These are phyloP conservation scores for Cordilura impudica DNA, from an alignment of 2,888 invertebrate genomes.

Conservation along the genomic window DNA sequence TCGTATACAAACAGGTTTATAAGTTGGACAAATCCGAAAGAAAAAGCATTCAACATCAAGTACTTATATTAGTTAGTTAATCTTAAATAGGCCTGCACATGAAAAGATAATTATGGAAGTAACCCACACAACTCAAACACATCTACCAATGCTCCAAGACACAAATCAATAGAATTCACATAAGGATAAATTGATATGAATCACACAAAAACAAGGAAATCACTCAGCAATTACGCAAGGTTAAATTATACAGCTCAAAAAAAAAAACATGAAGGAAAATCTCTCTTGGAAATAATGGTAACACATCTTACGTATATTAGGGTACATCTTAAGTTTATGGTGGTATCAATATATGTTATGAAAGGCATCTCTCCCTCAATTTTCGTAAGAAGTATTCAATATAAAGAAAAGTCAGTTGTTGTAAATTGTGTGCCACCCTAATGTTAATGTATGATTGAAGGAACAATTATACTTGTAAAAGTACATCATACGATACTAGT, in stretches of 20 bases:
- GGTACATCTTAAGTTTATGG: not conserved
- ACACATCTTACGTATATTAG: conserved; percentile 19
- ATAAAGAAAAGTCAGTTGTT: too few species aligned
- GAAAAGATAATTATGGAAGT: conserved; percentile 56
- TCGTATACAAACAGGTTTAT: too few species aligned
- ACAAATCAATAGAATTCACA: conserved; percentile 57
- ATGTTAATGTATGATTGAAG: conserved; percentile 3
- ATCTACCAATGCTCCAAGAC: not conserved
- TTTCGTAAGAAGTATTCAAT: too few species aligned
- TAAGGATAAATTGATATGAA: conserved; percentile 44
- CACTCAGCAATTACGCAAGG: conserved; percentile 57
- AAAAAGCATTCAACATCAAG: conserved; percentile 10
- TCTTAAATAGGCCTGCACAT: conserved; percentile 51
- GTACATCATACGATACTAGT: not conserved
- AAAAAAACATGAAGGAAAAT: conserved; percentile 5
- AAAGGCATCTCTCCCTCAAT: too few species aligned
- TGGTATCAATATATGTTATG: too few species aligned
- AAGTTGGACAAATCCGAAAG: conserved; percentile 14
- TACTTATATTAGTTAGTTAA: conserved; percentile 49
- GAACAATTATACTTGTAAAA: not conserved
- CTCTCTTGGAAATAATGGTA: conserved; percentile 45
- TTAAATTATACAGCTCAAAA: conserved; percentile 30
- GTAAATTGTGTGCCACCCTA: not conserved
- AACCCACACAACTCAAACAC: conserved; percentile 27
- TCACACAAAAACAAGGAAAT: conserved; percentile 24